These are phyloP conservation scores for Leucophenga montana DNA, from an alignment of 2,888 invertebrate species.

Conservation along the genomic window DNA sequence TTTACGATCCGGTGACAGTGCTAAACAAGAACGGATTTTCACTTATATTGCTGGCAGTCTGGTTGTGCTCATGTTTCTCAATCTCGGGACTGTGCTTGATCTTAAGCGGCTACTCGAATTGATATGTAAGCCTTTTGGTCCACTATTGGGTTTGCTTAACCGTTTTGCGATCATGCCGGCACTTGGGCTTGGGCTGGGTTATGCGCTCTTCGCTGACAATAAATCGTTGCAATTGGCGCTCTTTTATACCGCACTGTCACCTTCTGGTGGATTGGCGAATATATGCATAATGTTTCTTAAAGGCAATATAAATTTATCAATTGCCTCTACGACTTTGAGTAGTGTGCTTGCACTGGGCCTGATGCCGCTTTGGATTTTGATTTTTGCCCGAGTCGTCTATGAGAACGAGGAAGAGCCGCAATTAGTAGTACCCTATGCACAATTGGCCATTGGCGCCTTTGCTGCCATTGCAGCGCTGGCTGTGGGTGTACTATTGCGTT, in stretches of 20 bases:
- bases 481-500: conserved; percentile 79
- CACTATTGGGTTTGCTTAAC: conserved; percentile 81
- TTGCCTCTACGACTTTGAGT: conserved; percentile 93
- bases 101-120: conserved; percentile 80
- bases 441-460: conserved; percentile 81
- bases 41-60: conserved; percentile 81
- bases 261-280: conserved; percentile 93
- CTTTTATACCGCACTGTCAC: conserved; percentile 88
- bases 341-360: conserved; percentile 88
- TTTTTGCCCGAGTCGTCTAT: conserved; percentile 83
- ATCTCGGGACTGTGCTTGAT: conserved; percentile 89
- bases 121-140: conserved; percentile 82
- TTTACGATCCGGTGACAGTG: conserved; percentile 35
- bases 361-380: conserved; percentile 91
- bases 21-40: conserved; percentile 77
- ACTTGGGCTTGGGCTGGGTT: conserved; percentile 73
- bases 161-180: conserved; percentile 88
- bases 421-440: conserved; percentile 79
- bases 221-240: conserved; percentile 83
- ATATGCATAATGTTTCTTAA: conserved; percentile 92
- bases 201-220: conserved; percentile 77
- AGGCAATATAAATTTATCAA: conserved; percentile 91
- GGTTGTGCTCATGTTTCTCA: conserved; percentile 85
- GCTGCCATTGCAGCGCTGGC: conserved; percentile 82
- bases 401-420: conserved; percentile 76